Evolutionary conservation across 2,888 invertebrate genomes (phyloP), one percentile per base, ranked within the genome.

Genomic region (Polyommatus iphigenia): DNA sequence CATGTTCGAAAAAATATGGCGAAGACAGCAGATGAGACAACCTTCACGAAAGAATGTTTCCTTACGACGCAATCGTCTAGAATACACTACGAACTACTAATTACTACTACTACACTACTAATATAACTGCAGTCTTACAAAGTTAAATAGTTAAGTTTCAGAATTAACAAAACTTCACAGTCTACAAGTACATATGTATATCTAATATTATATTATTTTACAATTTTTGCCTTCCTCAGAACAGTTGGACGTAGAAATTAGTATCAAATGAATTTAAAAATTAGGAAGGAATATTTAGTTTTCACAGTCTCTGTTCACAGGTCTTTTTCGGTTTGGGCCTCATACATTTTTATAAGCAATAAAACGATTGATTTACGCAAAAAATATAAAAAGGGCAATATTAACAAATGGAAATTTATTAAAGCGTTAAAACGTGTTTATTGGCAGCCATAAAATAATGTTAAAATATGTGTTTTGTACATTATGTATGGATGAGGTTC

Each of bases 21-120:
- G 46, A 73, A 73, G 75, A 75, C 75, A 54, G 50, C 29, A 54
- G 75, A 50, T 54, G 20, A 75, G 54, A 54, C 50, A 29, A 54
- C 54, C 50, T 75, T 72, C 72, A 41, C 36, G 41, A 29, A 67
- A 32, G 1, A 67, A 67, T 67, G 67, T 67, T 67, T 32, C 20
- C 67, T 18, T 67, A 5, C 29, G 67, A 6, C 29, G 15, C 67
- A 67, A 15, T 67, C 5, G 15, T 1, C 29, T 29, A 15, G 13
- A 29, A 29, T 67, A 15, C 59, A 62, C 62, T 24, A 24, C 59
- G 6, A 36, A 6, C 36, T 36, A n/a, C n/a, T n/a, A n/a, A n/a
- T n/a, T n/a, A n/a, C n/a, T n/a, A n/a, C n/a, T 0, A 36, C 6
- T 36, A 36, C 36, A 36, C 41, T 41, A 41, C 41, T 41, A 41